These are phyloP conservation scores for Xerus rutilus DNA, from an alignment of 2,797 vertebrate species.

Conservation along the genomic window DNA sequence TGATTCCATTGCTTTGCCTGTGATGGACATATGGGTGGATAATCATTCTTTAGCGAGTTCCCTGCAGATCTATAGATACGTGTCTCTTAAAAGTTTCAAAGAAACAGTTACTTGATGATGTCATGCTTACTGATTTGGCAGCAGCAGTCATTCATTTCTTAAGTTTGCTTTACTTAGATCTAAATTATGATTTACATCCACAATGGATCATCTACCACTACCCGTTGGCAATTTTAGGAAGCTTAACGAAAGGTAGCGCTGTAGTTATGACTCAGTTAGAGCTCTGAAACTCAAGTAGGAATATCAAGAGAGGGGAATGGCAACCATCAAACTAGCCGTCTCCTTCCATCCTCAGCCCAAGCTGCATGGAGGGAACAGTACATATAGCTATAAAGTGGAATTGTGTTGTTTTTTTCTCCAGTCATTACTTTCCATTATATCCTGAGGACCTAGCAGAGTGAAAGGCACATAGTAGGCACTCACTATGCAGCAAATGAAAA, in stretches of 20 bases:
- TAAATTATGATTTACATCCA: neutral
- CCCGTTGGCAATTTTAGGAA: neutral
- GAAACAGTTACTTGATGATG: neutral
- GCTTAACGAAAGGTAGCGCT: neutral
- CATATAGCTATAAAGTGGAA: neutral
- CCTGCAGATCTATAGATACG: neutral
- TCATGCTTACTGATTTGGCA: neutral
- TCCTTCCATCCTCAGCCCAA: neutral
- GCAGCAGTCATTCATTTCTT: neutral
- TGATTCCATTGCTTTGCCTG: slow-evolving; percentile 1
- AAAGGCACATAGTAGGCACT: neutral
- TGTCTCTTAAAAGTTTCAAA: neutral
- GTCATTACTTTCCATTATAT: neutral
- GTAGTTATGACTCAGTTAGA: neutral
- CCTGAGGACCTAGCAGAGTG: neutral
- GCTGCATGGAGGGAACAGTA: neutral
- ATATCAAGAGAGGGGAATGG: neutral
- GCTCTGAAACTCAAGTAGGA: neutral
- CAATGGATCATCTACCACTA: neutral
- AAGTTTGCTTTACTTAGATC: neutral
- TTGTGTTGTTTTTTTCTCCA: neutral
- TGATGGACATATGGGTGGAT: neutral
- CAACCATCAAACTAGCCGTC: neutral
- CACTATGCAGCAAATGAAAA: neutral
- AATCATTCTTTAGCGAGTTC: neutral